A percentile compares a stretch with the other conserved stretches of the same genome.
phyloP scores from a whole-genome alignment of 2,797 vertebrate genomes.

The Coreius guichenoti region DNA sequence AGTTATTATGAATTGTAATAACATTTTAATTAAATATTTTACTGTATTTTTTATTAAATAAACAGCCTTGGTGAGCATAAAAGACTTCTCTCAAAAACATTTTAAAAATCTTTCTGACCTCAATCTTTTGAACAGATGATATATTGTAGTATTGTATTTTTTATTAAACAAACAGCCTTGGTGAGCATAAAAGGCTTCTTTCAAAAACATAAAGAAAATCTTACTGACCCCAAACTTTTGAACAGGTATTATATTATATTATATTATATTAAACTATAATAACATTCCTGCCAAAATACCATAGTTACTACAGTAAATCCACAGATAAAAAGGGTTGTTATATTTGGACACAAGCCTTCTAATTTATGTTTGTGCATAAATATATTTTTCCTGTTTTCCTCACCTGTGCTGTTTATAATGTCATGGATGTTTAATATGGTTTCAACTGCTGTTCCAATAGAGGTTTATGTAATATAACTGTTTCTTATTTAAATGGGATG shows the following conservation, averaged over 20 bases:
- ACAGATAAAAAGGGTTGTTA: too few species aligned
- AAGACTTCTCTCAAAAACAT: not conserved
- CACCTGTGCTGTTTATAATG: not conserved
- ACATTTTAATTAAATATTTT: too few species aligned
- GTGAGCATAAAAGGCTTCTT: not conserved
- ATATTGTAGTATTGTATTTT: too few species aligned
- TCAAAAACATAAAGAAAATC: not conserved
- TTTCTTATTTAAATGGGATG: not conserved
- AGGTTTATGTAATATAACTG: not conserved
- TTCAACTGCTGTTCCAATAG: not conserved
- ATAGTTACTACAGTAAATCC: not conserved
- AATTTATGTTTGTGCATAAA: not conserved
- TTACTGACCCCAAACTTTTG: not conserved
- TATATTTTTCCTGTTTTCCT: not conserved
- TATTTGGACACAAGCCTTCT: not conserved
- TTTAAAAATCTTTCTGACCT: not conserved
- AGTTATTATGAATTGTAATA: too few species aligned
- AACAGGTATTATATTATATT: not conserved
- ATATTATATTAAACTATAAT: not conserved
- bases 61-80: too few species aligned
- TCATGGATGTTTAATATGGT: not conserved
- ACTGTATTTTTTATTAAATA: too few species aligned
- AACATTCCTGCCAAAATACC: not conserved
- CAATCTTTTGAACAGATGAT: too few species aligned
- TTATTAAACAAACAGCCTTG: too few species aligned